Base-by-base conservation (phyloP, 1,140 invertebrate species). In the Drosophila sulfurigaster region DNA sequence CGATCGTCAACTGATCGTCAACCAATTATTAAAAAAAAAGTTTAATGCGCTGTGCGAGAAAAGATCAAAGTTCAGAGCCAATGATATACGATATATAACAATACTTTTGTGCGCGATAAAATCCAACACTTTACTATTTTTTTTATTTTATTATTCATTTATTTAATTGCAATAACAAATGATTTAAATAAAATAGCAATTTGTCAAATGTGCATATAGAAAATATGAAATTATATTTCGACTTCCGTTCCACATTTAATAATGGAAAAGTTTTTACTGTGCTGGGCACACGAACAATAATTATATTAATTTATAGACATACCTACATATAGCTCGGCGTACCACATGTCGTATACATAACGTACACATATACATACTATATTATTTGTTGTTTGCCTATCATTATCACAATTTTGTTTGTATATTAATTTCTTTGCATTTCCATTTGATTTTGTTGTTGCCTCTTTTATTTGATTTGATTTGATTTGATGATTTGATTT, bases 231-330 rank as follows among this genome's bases (percentile, higher is more conserved):
- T 13, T 25, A 52, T 64, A 38, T 57, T 49, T 51, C 11, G 45
- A 59, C 54, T 73, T 66, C 51, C 69, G 69, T 71, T 71, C 70
- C 70, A 59, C 63, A 73, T 73, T 59, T 59, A 58, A 66, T 67
- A 67, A 67, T 73, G 70, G 63, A 73, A 67, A 52, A 59, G 15
- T 73, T 73, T 73, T 64, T 75, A 64, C 58, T 69, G 67, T 69
- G 67, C 67, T 13, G 20, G 57, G 48, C 57, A 60, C 66, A 69
- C 43, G 15, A 41, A 48, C 66, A 62, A 69, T 69, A 62, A 69
- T 69, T 54, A 41, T 57, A 20, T 66, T 59, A 20, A 15, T 59
- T 73, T 41, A 20, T 57, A 20, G 32, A 56, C 13, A 56, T 20
- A 43, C 46, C 25, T 35, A 56, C 10, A 62, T 48, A 16, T 15